Evolutionary conservation across 2,888 invertebrate genomes (phyloP), one percentile per base, ranked within the genome.

Genomic region (Caenorhabditis angaria): DNA sequence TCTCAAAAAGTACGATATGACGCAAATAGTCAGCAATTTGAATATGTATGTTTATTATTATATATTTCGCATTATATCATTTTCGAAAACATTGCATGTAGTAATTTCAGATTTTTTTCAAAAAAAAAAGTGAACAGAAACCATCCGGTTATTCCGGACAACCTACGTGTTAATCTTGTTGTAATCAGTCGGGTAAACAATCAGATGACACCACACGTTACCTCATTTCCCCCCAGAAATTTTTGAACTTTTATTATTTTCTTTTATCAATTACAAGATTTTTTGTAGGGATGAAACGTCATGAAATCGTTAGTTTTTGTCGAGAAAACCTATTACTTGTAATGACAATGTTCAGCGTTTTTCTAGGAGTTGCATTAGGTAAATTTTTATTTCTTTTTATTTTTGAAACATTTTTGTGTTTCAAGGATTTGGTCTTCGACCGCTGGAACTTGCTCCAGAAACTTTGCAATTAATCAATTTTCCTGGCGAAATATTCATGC

Each of bases 401-500:
- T 58, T 27, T 10, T 27, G 1, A 47, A 47, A 59, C 18, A 25
- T 60, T 60, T 18, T 2, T 25, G 2, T 8, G 24, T 29, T 62
- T 76, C 8, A 78, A 78, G 89, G 89, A 10, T 83, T 88, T 59
- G 72, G 82, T 5, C 82, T 89, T 25, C 84, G 88, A 20, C 82
- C 92, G 29, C 89, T 92, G 81, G 89, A 92, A 66, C 90, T 93
- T 59, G 91, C 92, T 48, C 76, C 80, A 20, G 87, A 86, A 50
- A 83, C 86, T n/a, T 80, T 88, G 22, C 78, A 83, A 89, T 89
- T 94, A 72, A 92, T 94, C 81, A 92, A 94, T 12, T 94, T 94
- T 88, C 94, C 94, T 10, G 94, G 94, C 41, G 94, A 94, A 88
- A 90, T 94, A 8, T 94, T 94, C 88, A 94, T 94, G 93, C 91